Percentiles rank a stretch among this genome's conserved stretches.
Evolutionary conservation across 2,888 invertebrate genomes (phyloP).

Genomic region (Empis livida): DNA sequence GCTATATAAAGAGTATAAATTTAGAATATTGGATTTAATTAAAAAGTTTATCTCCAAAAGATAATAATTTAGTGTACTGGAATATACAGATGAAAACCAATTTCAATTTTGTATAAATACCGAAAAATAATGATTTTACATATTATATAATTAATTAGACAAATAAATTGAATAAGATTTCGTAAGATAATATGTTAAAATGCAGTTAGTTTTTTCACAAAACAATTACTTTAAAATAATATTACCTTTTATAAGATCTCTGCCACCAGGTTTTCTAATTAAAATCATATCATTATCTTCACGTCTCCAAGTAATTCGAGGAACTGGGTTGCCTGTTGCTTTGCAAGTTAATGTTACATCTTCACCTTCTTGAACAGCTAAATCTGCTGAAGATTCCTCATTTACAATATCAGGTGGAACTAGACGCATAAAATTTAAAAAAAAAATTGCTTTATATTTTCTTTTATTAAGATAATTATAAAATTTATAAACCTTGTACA

Average conservation of each 20-base stretch:
- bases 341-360: constrained; percentile 63
- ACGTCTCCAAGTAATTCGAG: constrained; percentile 66
- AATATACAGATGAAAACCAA: neutral
- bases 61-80: neutral
- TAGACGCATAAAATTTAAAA: constrained; percentile 24
- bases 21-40: too few species aligned
- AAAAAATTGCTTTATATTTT: too few species aligned
- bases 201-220: too few species aligned
- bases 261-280: constrained; percentile 39
- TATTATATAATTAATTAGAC: too few species aligned
- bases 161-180: too few species aligned
- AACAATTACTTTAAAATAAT: too few species aligned
- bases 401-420: constrained; percentile 71
- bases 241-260: constrained; percentile 35
- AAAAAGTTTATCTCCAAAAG: neutral
- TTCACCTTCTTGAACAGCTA: constrained; percentile 65
- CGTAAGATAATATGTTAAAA: too few species aligned
- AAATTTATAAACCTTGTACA: constrained; percentile 56
- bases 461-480: neutral
- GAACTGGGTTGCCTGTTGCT: constrained; percentile 67
- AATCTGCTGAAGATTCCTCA: constrained; percentile 59
- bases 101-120: too few species aligned
- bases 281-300: constrained; percentile 57
- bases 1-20: constrained; percentile 36
- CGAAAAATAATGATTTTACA: too few species aligned